Base-by-base conservation (phyloP, 2,113 vertebrate species). In the Thunnus maccoyii region DNA sequence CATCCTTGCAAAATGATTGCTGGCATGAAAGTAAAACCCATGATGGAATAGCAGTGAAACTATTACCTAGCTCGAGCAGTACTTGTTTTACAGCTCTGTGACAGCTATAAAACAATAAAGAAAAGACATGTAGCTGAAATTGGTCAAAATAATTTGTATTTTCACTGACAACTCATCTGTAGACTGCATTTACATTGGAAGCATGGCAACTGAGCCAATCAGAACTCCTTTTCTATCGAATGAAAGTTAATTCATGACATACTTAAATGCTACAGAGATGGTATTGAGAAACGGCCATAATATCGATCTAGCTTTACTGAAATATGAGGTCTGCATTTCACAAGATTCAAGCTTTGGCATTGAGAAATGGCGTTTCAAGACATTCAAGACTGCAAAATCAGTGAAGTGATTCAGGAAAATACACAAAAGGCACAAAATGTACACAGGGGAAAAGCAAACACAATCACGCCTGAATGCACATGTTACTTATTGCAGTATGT, bases 1-100 rank as follows among this genome's bases (percentile, higher is more conserved):
- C 76, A 85, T 69, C 72, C 67, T 73, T 85, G 80, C 32, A 48
- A 85, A 85, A 82, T 22, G 36, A 88, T 85, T 57, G 56, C 67
- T 25, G 67, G 41, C 30, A 61, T 64, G 52, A 85, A 78, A 77
- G 64, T 54, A 80, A 88, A 78, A 58, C 52, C 78, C 48, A 27
- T 64, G 71, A 74, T 62, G 57, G 76, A 68, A 78, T 36, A 47
- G n/a, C 51, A 67, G 62, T 63, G 32, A 70, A 86, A 86, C 81
- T 70, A 81, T 15, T 50, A 72, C 50, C 16, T 46, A 61, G 58
- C 57, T 68, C 8, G 18, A 73, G 67, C 48, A 41, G 55, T 22
- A 17, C 66, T 18, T 76, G 54, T 68, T 72, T 71, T 71, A 86
- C 63, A 70, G 67, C 70, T 69, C 22, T n/a, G 68, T 48, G 74